These are phyloP conservation scores for Passerina amoena DNA, from an alignment of 2,113 vertebrate species.

Conservation along the genomic window DNA sequence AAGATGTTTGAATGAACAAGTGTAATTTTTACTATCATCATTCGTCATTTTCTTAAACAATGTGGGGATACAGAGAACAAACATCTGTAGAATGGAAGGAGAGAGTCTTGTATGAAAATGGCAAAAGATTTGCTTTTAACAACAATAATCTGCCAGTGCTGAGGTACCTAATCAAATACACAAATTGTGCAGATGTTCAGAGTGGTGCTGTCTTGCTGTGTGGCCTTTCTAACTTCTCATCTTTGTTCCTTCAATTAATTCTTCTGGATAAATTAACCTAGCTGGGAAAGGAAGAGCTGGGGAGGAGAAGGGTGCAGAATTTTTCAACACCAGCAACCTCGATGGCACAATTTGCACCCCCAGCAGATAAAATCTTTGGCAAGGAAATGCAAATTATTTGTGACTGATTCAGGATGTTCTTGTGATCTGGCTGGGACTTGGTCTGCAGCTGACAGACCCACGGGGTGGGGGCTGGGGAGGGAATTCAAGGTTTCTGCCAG, in stretches of 20 bases:
- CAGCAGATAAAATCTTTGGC: constrained; percentile 27
- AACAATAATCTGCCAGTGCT: background rate
- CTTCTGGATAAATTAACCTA: background rate
- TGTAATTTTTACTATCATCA: background rate
- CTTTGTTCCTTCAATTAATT: background rate
- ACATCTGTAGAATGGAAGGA: background rate
- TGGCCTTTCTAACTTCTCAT: background rate
- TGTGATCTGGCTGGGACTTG: background rate
- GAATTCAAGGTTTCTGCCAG: background rate
- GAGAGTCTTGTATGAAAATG: background rate
- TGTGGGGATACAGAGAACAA: background rate
- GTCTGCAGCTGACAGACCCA: background rate
- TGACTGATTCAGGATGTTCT: background rate
- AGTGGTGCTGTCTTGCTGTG: background rate
- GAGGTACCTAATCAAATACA: background rate
- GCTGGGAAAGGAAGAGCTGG: background rate
- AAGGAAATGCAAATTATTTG: constrained; percentile 12
- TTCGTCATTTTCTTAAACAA: background rate
- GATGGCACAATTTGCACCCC: background rate
- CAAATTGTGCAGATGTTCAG: background rate
- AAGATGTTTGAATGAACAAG: background rate
- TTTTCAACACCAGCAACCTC: background rate
- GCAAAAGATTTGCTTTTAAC: background rate
- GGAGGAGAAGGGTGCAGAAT: background rate
- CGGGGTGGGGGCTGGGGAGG: rapidly evolving